Conservation (phyloP, 2,888 invertebrate genomes). For the Perizoma flavofasciatum region DNA sequence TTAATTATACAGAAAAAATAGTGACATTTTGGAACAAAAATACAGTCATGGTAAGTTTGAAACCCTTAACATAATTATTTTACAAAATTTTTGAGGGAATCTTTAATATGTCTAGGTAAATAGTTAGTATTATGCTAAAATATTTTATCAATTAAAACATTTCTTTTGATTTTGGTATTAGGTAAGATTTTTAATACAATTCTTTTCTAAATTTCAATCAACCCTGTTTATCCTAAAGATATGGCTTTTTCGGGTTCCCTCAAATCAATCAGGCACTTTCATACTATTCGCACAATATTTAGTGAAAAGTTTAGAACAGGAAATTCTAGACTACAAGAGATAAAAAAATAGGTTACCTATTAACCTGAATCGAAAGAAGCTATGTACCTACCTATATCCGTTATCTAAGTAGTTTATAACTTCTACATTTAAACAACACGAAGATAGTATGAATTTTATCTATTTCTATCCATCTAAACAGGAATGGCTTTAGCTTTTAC, state of each 20-base stretch:
- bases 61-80: no score
- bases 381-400: constrained; percentile 3
- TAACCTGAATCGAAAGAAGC: neutral
- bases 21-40: no score
- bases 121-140: no score
- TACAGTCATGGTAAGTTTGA: no score
- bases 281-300: constrained; percentile 20
- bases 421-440: constrained; percentile 49
- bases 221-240: constrained; percentile 73
- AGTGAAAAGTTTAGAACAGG: constrained; percentile 4
- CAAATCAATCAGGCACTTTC: constrained; percentile 52
- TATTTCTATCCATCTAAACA: constrained; percentile 38
- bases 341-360: neutral
- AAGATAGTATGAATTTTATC: constrained; percentile 34
- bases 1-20: no score
- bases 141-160: no score
- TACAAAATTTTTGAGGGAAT: no score
- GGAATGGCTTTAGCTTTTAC: constrained; percentile 17
- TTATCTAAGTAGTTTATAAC: constrained; percentile 34
- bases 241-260: constrained; percentile 49
- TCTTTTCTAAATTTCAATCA: constrained; percentile 23
- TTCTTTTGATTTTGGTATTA: no score
- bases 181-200: no score
- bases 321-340: constrained; percentile 10
- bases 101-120: no score